These are phyloP conservation scores for Leucoma salicis DNA, from an alignment of 2,888 invertebrate species.

Conservation along the genomic window DNA sequence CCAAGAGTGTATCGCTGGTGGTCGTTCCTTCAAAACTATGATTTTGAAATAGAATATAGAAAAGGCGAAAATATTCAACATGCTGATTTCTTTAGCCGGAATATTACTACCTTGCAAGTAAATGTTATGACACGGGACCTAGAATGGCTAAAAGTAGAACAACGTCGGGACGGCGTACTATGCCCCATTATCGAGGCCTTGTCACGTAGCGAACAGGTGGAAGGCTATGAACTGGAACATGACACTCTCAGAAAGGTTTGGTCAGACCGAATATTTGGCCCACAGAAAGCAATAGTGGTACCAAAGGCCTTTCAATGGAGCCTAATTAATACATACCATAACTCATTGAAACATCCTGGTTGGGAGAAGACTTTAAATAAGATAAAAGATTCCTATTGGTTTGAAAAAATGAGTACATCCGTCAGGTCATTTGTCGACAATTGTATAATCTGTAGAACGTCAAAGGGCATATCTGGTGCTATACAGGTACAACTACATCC, in stretches of 20 bases:
- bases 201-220: background rate
- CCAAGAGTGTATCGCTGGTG: too few species aligned
- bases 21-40: background rate
- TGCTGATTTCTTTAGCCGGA: too few species aligned
- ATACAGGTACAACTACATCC: slow-evolving; percentile 35
- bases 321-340: background rate
- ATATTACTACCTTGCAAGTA: too few species aligned
- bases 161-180: background rate
- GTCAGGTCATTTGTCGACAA: slow-evolving; percentile 42
- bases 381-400: too few species aligned
- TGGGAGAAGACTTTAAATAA: too few species aligned
- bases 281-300: slow-evolving; percentile 2
- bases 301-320: background rate
- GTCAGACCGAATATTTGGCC: background rate
- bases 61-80: too few species aligned
- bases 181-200: background rate
- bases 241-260: too few species aligned
- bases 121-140: too few species aligned
- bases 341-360: background rate
- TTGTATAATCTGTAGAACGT: slow-evolving; percentile 38
- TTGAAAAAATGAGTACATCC: slow-evolving; percentile 27
- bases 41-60: too few species aligned
- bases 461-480: slow-evolving; percentile 36
- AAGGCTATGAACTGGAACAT: too few species aligned
- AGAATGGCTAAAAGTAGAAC: too few species aligned